These are phyloP conservation scores for Phylloscopus trochiloides DNA, from an alignment of 2,113 vertebrate species.

Conservation along the genomic window DNA sequence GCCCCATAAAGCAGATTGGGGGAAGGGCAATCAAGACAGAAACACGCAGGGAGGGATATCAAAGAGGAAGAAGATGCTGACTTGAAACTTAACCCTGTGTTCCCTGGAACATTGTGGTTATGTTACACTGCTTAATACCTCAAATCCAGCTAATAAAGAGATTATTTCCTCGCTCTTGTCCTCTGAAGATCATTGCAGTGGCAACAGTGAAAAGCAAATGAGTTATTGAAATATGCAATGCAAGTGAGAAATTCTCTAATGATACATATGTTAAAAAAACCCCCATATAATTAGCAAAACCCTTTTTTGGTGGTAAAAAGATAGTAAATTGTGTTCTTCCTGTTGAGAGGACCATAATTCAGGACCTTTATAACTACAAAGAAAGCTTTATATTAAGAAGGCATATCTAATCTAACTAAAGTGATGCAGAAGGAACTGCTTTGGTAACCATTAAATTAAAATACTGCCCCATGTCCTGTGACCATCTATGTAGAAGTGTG, in stretches of 20 bases:
- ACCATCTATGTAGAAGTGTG: neutral
- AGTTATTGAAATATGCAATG: neutral
- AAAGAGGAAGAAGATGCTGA: constrained; percentile 20
- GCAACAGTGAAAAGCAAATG: neutral
- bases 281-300: neutral
- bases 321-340: neutral
- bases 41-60: neutral
- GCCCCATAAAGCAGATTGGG: neutral
- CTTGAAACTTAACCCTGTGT: constrained; percentile 37
- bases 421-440: neutral
- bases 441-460: neutral
- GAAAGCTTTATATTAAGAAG: neutral
- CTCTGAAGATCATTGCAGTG: neutral
- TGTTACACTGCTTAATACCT: neutral
- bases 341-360: neutral
- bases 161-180: neutral
- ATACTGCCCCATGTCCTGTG: neutral
- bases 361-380: neutral
- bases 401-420: neutral
- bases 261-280: neutral
- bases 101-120: neutral
- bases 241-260: neutral
- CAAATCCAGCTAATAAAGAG: neutral
- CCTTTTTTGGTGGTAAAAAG: neutral
- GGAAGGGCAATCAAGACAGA: neutral